Evolutionary conservation across 1,140 invertebrate species (phyloP).

Genomic region (Drosophila willistoni): DNA sequence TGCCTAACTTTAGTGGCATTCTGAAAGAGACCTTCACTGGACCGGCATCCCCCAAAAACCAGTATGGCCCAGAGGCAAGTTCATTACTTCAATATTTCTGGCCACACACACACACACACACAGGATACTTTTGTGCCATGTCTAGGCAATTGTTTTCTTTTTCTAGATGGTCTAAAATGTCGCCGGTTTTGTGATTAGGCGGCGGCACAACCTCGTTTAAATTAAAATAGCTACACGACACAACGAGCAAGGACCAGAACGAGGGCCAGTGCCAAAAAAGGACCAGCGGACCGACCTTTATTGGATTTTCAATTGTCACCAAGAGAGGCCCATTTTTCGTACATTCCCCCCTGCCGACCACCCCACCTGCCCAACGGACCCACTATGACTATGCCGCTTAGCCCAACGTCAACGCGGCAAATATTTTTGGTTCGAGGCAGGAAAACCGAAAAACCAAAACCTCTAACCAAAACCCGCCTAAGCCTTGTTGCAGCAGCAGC

Average conservation of each 20-base stretch:
- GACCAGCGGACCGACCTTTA: constrained; percentile 55
- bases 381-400: neutral
- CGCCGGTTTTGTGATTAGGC: constrained; percentile 74
- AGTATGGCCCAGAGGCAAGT: constrained; percentile 51
- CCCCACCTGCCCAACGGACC: neutral
- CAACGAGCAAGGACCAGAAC: constrained; percentile 26
- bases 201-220: constrained; percentile 64
- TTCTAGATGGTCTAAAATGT: constrained; percentile 28
- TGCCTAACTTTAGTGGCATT: constrained; percentile 49
- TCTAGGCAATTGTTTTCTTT: constrained; percentile 24
- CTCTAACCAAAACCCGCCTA: constrained; percentile 53
- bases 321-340: constrained; percentile 32
- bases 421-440: constrained; percentile 60
- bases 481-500: constrained; percentile 45
- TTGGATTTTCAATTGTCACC: constrained; percentile 81
- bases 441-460: constrained; percentile 48
- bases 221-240: constrained; percentile 74
- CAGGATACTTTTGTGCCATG: constrained; percentile 47
- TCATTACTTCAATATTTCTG: constrained; percentile 78
- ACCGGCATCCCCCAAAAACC: constrained; percentile 5
- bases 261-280: neutral
- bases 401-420: constrained; percentile 24
- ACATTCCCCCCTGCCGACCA: neutral
- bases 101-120: constrained; percentile 32
- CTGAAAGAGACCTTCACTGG: constrained; percentile 34